Base-by-base conservation (phyloP, 2,797 vertebrate species). In the Onychomys torridus region DNA sequence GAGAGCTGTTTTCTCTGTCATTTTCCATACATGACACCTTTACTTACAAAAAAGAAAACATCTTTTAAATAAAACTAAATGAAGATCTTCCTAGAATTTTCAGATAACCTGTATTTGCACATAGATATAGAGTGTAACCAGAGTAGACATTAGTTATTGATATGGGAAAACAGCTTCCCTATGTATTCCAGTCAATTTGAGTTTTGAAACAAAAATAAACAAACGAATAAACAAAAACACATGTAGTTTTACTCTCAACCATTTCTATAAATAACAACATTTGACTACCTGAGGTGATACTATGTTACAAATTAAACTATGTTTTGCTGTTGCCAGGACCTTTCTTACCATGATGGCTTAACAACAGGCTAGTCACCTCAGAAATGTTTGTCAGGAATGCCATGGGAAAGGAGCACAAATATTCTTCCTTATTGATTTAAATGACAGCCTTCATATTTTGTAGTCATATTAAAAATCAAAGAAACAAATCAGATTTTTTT, bases 1-100 rank as follows among this genome's bases (percentile, higher is more conserved):
- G 71, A 93, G 40, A 40, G 21, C 88, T 94, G 94, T 77, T 90
- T 95, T 93, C 52, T 87, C 65, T 87, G 43, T 75, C 32, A 95
- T 93, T 93, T 88, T 46, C 34, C 91, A 67, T 57, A 40, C 1
- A 37, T 92, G n/a, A 13, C 52, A 17, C 63, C 77, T 93, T 82
- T 59, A 89, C 86, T 95, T 86, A 93, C 90, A 67, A 87, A 89
- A 65, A 40, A 3, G 85, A 76, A 79, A 96, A 55, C 13, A 75
- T 69, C 34, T 46, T 67, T 97, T 93, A 78, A 79, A 52, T 61
- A 14, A 37, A 78, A 90, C 57, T 40, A 43, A 49, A 71, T 9
- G 5, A 63, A 67, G 82, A 34, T 25, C 49, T 96, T 90, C 25
- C 59, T 85, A 71, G 52, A 86, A 95, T 77, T 90, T 92, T 93